phyloP scores from a whole-genome alignment of 2,888 invertebrate genomes.

The Acanthoscelides obtectus region DNA sequence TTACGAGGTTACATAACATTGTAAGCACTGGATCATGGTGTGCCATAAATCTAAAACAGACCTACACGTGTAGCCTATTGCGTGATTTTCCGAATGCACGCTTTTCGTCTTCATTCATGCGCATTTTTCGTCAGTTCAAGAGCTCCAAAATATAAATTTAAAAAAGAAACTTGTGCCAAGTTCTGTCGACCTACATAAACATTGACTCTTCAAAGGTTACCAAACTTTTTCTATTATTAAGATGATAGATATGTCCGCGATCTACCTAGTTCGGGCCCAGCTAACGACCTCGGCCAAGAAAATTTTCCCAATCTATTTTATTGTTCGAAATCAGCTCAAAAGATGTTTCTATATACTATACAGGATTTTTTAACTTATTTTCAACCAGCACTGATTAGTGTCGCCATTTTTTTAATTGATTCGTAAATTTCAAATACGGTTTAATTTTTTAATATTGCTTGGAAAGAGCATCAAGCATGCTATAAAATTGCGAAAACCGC shows the following conservation, averaged over 20 bases:
- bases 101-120: background rate
- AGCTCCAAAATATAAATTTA: background rate
- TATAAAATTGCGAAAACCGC: no score
- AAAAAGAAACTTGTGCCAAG: background rate
- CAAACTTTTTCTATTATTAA: background rate
- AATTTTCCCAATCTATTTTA: no score
- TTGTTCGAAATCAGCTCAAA: no score
- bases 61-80: background rate
- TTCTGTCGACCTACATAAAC: background rate
- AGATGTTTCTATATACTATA: no score
- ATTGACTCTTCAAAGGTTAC: background rate
- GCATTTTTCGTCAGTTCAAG: background rate
- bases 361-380: no score
- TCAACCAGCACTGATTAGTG: no score
- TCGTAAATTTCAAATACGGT: no score
- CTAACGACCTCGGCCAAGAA: no score
- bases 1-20: background rate
- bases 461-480: no score
- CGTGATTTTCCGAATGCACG: background rate
- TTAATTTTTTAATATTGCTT: no score
- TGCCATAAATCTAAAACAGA: background rate
- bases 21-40: background rate
- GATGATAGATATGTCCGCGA: background rate
- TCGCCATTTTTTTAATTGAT: no score
- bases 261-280: background rate